Evolutionary conservation across 2,113 vertebrate species (phyloP).

Genomic region (Elgaria multicarinata): DNA sequence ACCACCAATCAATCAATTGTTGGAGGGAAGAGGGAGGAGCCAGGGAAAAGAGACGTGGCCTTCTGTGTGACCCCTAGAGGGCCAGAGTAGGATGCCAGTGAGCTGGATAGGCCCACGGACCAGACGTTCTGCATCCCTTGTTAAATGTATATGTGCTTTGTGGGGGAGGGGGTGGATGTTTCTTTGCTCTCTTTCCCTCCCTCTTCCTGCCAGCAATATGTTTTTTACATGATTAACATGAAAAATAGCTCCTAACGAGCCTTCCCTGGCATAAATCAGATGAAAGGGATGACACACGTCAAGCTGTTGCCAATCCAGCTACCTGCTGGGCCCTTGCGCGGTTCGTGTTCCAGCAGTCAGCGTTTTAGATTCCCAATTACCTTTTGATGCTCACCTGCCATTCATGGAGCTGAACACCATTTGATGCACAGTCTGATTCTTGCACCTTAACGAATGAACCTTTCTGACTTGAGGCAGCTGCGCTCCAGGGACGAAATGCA

Average conservation of each 20-base stretch:
- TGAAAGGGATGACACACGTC: background rate
- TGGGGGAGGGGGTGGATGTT: background rate
- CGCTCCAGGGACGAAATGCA: background rate
- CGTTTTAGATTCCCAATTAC: slow-evolving; percentile 7
- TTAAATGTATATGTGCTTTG: background rate
- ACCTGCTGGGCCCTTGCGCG: background rate
- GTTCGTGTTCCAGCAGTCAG: background rate
- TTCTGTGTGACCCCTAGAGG: too few relatives aligned
- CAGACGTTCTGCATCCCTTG: too few relatives aligned
- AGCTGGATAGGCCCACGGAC: too few relatives aligned
- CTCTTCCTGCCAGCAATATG: background rate
- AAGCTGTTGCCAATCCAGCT: background rate
- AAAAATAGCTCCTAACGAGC: background rate
- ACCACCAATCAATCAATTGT: too few relatives aligned
- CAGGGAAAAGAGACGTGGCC: too few relatives aligned
- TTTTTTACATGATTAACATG: background rate
- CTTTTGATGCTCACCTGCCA: slow-evolving; percentile 7
- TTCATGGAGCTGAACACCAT: background rate
- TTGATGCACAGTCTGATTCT: background rate
- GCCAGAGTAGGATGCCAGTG: too few relatives aligned
- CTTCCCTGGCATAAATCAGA: background rate
- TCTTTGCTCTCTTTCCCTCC: background rate
- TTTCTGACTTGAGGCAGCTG: background rate
- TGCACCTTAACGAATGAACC: background rate
- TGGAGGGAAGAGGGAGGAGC: too few relatives aligned